Evolutionary conservation across 2,797 vertebrate species (phyloP), one percentile per base, ranked within the genome.

Genomic region (Argentina silus): DNA sequence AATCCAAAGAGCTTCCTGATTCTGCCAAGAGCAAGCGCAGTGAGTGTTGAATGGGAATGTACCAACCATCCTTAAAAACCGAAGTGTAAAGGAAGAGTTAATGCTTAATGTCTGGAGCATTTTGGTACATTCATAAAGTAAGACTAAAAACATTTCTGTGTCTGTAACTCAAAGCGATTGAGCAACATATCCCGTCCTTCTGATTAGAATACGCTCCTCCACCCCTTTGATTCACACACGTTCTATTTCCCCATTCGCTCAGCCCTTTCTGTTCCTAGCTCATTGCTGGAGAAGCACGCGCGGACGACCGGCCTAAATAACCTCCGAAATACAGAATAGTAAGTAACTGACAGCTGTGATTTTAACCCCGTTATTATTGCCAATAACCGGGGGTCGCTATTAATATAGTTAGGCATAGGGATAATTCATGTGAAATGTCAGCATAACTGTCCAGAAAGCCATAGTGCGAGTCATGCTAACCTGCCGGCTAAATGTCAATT

Each of bases 271-370:
- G 74, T 66, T 50, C 81, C 73, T 67, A 86, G 82, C 67, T 76
- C 78, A 51, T 78, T 8, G 44, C 76, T 62, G 75, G 66, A 86
- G 80, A 66, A 80, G 78, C 87, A 84, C 89, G 69, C 89, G 68
- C 83, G 73, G 47, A 21, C 23, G 73, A 17, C 85, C 63, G 83
- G 80, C 83, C 84, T 76, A 64, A 0, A 71, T 21, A 66, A 59
- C 6, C 59, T 72, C 67, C 70, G 42, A 63, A 67, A 64, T 14
- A 11, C 69, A 65, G 71, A 78, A 64, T 85, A 84, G 91, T 92
- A 91, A 91, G 91, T 92, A 67, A 1, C 48, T 75, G 78, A 73
- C 83, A 82, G 66, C 6, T 7, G 0, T 1, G 7, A 0, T 2
- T 51, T 67, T 7, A 3, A 15, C 21, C 7, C 0, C 53, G 2